These are phyloP conservation scores for Morpho achilles DNA, from an alignment of 2,888 invertebrate species.

Conservation along the genomic window DNA sequence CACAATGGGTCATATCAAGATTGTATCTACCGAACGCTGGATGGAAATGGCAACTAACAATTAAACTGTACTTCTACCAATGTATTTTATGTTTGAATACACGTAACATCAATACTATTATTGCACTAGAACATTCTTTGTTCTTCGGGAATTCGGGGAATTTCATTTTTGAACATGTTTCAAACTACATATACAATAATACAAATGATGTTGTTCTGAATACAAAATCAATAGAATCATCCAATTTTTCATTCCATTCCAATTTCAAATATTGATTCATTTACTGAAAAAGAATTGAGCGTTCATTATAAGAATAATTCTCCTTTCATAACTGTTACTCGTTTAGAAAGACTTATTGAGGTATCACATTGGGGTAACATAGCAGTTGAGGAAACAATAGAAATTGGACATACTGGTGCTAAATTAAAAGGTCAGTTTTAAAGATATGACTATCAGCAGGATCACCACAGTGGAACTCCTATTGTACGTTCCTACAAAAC, in stretches of 20 bases:
- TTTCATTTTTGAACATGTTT: slow-evolving; percentile 1
- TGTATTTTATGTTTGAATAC: neutral
- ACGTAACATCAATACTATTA: too few species aligned
- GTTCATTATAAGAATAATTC: slow-evolving; percentile 98
- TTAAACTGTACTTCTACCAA: slow-evolving; percentile 3
- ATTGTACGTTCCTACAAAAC: slow-evolving; percentile 95
- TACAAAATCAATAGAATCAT: slow-evolving; percentile 89
- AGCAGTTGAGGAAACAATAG: slow-evolving; percentile 96
- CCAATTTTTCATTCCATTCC: slow-evolving; percentile 89
- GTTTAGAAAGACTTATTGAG: slow-evolving; percentile 92
- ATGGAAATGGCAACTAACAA: slow-evolving; percentile 13
- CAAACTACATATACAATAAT: too few species aligned
- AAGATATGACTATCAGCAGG: slow-evolving; percentile 97
- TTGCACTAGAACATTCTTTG: too few species aligned
- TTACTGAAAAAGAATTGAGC: slow-evolving; percentile 81
- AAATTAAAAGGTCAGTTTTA: slow-evolving; percentile 96
- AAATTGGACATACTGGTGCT: slow-evolving; percentile 95
- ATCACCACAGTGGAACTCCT: slow-evolving; percentile 91
- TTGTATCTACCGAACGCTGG: slow-evolving; percentile 42
- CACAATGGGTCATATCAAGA: slow-evolving; percentile 46
- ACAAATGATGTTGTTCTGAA: slow-evolving; percentile 85
- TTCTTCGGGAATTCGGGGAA: neutral
- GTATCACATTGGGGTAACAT: slow-evolving; percentile 99
- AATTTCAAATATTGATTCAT: slow-evolving; percentile 84
- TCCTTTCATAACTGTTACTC: slow-evolving; percentile 96